Conservation (phyloP, 2,888 invertebrate species). For the Napeogenes sylphis region DNA sequence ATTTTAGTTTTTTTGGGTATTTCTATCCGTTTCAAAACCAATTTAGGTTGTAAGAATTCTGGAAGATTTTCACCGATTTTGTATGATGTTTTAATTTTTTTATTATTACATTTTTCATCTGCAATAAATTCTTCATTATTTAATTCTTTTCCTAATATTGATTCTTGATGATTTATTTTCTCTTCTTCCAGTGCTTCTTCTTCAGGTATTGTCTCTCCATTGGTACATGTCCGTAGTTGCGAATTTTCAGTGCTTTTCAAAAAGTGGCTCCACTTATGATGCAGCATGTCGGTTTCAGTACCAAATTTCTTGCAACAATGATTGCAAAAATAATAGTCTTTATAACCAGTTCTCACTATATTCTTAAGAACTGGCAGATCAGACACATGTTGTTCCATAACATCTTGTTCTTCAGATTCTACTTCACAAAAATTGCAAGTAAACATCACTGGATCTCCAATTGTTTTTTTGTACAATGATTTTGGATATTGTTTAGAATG, state of each 20-base stretch:
- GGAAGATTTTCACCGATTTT: slow-evolving; percentile 50
- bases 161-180: no score
- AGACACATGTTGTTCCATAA: slow-evolving; percentile 49
- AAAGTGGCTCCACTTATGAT: slow-evolving; percentile 67
- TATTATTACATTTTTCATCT: slow-evolving; percentile 2
- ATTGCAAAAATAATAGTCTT: slow-evolving; percentile 62
- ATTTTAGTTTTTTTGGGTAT: slow-evolving; percentile 24
- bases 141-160: no score
- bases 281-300: slow-evolving; percentile 56
- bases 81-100: slow-evolving; percentile 34
- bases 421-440: slow-evolving; percentile 61
- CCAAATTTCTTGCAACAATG: slow-evolving; percentile 58
- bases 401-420: slow-evolving; percentile 48
- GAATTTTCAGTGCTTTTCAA: slow-evolving; percentile 50
- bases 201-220: neutral
- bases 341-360: slow-evolving; percentile 53
- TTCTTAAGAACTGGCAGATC: slow-evolving; percentile 54
- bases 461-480: slow-evolving; percentile 44
- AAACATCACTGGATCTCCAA: slow-evolving; percentile 32
- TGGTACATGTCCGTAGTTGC: slow-evolving; percentile 18
- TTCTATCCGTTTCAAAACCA: slow-evolving; percentile 46
- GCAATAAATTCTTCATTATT: neutral
- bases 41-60: slow-evolving; percentile 43
- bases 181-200: no score
- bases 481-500: slow-evolving; percentile 49